phyloP scores from a whole-genome alignment of 1,140 invertebrate species.

The Meloidogyne exigua region DNA sequence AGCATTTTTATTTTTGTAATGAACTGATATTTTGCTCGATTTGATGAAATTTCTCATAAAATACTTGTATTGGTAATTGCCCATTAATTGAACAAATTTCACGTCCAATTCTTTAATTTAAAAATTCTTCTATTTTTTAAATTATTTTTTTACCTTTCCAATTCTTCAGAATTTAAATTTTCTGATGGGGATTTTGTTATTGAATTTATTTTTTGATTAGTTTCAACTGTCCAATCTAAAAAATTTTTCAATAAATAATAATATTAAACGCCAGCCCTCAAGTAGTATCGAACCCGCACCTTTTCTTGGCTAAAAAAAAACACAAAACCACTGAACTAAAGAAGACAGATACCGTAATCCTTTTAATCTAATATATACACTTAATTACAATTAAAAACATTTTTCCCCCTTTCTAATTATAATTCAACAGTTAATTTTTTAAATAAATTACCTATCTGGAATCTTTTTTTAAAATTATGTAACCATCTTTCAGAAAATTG shows the following conservation, averaged over 20 bases:
- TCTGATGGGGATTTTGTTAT: not conserved
- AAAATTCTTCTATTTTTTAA: not conserved
- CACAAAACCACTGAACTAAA: too few relatives aligned
- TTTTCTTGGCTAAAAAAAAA: too few relatives aligned
- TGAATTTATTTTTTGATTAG: not conserved
- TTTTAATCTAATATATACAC: too few relatives aligned
- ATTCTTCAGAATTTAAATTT: not conserved
- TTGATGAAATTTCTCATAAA: conserved; percentile 43
- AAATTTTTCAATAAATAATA: too few relatives aligned
- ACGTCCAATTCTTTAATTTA: conserved; percentile 10
- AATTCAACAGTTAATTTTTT: too few relatives aligned
- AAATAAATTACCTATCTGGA: conserved; percentile 27
- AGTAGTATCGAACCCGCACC: too few relatives aligned
- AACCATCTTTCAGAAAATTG: conserved; percentile 55
- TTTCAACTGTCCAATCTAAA: conserved; percentile 11
- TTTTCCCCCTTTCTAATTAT: too few relatives aligned
- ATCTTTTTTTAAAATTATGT: conserved; percentile 51
- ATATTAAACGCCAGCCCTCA: too few relatives aligned
- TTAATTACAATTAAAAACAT: too few relatives aligned
- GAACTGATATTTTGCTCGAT: conserved; percentile 12
- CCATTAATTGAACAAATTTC: conserved; percentile 31
- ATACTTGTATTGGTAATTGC: conserved; percentile 47
- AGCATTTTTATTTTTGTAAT: not conserved
- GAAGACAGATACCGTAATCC: too few relatives aligned
- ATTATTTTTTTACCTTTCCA: not conserved